Base-by-base conservation (phyloP, 2,888 invertebrate species). In the Sicus ferrugineus region DNA sequence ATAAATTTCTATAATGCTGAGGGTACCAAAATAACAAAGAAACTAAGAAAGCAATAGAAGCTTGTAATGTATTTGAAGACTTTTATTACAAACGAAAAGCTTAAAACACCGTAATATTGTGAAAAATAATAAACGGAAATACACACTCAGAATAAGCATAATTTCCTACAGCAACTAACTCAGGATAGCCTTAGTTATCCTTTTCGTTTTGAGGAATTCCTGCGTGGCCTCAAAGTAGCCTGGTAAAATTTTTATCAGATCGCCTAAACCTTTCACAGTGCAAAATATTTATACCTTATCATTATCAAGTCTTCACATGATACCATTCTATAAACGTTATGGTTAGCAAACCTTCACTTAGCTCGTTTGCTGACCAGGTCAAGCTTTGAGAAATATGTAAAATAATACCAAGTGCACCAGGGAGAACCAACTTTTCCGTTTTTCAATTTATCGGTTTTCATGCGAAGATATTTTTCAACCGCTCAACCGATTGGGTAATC, bases 401-500 rank as follows among this genome's bases (percentile, higher is more conserved):
- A n/a, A n/a, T n/a, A n/a, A n/a, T n/a, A n/a, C n/a, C n/a, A n/a
- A n/a, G n/a, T n/a, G n/a, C n/a, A n/a, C n/a, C n/a, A n/a, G n/a
- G n/a, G n/a, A n/a, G n/a, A n/a, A n/a, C n/a, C n/a, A n/a, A n/a
- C n/a, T 19, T 46, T 28, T 21, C 26, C 23, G 16, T 54, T 54
- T 54, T 23, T 9, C 54, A 23, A 23, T 3, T 11, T 54, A 1
- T 54, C 6, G 23, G 14, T 23, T 54, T 54, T 14, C 28, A 28
- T 23, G 1, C 54, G 16, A 54, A 23, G 28, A 3, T 14, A 54
- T 26, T 28, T 14, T 54, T 26, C 54, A 28, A 11, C 23, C 26
- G 54, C 28, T n/a, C n/a, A n/a, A 54, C 54, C 26, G 23, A 26
- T 54, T 42, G 19, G 23, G 50, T 50, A 9, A 54, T 54, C 54